phyloP scores from a whole-genome alignment of 2,113 vertebrate species.

The Scalopus aquaticus region DNA sequence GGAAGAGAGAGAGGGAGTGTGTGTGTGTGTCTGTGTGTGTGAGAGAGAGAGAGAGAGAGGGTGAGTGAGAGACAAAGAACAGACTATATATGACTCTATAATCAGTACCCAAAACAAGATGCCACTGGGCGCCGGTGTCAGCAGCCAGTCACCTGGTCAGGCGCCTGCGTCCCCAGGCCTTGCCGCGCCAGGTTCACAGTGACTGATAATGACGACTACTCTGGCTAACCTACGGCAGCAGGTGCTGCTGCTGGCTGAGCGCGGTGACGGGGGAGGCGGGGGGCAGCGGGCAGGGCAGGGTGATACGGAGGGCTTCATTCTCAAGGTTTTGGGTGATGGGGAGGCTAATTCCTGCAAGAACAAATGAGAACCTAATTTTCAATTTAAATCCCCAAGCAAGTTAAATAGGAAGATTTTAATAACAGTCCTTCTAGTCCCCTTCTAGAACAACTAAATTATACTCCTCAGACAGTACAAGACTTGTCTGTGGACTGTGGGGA shows the following conservation, averaged over 20 bases:
- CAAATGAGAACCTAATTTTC: slow-evolving; percentile 77
- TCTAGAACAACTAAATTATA: slow-evolving; percentile 57
- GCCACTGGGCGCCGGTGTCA: slow-evolving; percentile 45
- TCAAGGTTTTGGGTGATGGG: slow-evolving; percentile 53
- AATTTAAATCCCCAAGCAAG: slow-evolving; percentile 68
- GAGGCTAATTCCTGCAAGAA: slow-evolving; percentile 72
- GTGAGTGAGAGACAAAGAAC: slow-evolving; percentile 77
- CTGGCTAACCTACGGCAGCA: slow-evolving; percentile 55
- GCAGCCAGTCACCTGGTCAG: slow-evolving; percentile 45
- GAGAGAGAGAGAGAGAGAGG: slow-evolving; percentile 73
- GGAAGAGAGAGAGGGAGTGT: background rate
- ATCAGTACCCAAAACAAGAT: slow-evolving; percentile 75
- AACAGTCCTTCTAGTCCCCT: slow-evolving; percentile 61
- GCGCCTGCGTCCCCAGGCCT: slow-evolving; percentile 11
- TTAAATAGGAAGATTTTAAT: slow-evolving; percentile 74
- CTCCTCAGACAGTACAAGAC: slow-evolving; percentile 94
- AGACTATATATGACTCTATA: slow-evolving; percentile 75
- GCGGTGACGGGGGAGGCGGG: background rate
- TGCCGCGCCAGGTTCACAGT: slow-evolving; percentile 77
- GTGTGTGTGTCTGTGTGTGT: slow-evolving; percentile 55
- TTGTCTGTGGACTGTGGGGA: slow-evolving; percentile 94
- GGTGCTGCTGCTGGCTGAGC: slow-evolving; percentile 42
- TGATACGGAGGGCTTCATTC: slow-evolving; percentile 56
- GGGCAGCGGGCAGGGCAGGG: background rate
- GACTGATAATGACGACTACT: slow-evolving; percentile 40